phyloP scores from a whole-genome alignment of 2,797 vertebrate species.

The Cossypha caffra region DNA sequence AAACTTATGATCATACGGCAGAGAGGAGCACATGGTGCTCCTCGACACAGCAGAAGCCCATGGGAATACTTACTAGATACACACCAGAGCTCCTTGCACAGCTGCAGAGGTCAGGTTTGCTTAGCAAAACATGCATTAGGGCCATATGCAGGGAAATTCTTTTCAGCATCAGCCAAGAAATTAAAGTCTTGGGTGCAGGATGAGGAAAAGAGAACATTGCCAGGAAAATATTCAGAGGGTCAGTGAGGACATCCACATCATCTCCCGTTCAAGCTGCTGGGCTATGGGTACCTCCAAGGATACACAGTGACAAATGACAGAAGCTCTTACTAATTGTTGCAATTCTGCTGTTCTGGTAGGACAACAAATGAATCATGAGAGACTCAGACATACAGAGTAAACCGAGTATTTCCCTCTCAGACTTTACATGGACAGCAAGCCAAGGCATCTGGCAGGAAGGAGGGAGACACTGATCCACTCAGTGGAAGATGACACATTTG shows the following conservation, averaged over 20 bases:
- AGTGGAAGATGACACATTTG: not conserved
- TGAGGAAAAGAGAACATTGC: not conserved
- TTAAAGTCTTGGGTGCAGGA: not conserved
- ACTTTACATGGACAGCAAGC: not conserved
- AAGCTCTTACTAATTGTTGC: not conserved
- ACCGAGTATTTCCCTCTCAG: not conserved
- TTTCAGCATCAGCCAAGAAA: not conserved
- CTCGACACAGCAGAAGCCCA: not conserved
- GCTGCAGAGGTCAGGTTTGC: not conserved
- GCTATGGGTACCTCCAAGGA: not conserved
- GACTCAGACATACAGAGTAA: not conserved
- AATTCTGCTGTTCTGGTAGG: not conserved
- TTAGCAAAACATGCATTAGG: not conserved
- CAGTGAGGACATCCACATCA: not conserved
- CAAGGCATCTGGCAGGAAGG: not conserved
- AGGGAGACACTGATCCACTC: accelerated
- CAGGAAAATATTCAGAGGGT: not conserved
- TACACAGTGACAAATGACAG: not conserved
- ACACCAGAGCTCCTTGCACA: not conserved
- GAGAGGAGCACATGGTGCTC: not conserved
- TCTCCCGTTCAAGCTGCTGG: not conserved
- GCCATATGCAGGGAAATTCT: not conserved
- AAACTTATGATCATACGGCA: not conserved
- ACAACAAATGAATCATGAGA: not conserved
- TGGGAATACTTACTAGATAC: not conserved